Evolutionary conservation across 2,888 invertebrate genomes (phyloP).

Genomic region (Heliconius charithonia): DNA sequence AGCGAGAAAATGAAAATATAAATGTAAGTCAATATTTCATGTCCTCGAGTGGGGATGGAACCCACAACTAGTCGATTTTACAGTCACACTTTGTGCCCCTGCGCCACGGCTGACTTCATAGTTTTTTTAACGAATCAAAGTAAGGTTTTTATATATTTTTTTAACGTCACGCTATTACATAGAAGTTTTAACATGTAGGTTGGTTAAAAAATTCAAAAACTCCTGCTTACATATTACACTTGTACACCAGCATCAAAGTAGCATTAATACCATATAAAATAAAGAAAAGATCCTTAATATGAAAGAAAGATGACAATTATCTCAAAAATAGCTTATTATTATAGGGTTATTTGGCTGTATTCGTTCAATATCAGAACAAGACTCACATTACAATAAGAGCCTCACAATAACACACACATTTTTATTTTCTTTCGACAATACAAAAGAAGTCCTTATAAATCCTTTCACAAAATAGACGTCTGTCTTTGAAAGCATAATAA

Average conservation of each 20-base stretch:
- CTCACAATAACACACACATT: not conserved
- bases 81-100: too few relatives aligned
- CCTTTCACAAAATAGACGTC: not conserved
- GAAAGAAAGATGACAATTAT: not conserved
- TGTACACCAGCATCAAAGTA: too few relatives aligned
- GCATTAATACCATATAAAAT: too few relatives aligned
- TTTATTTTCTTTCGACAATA: not conserved
- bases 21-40: too few relatives aligned
- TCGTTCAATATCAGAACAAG: not conserved
- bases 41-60: too few relatives aligned
- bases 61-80: too few relatives aligned
- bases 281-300: not conserved
- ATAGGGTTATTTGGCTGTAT: not conserved
- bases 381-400: not conserved
- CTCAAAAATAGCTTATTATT: not conserved
- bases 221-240: not conserved
- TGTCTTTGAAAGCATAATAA: conserved; percentile 14
- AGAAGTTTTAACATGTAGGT: too few relatives aligned
- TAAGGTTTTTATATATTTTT: not conserved
- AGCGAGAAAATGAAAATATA: too few relatives aligned
- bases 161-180: not conserved
- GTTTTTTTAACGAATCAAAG: not conserved
- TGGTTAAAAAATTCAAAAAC: not conserved
- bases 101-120: too few relatives aligned
- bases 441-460: not conserved